A percentile compares a stretch with the other conserved stretches of the same genome.
Conservation (phyloP, 2,797 vertebrate genomes). For the Gymnoscopelus microlampas region DNA sequence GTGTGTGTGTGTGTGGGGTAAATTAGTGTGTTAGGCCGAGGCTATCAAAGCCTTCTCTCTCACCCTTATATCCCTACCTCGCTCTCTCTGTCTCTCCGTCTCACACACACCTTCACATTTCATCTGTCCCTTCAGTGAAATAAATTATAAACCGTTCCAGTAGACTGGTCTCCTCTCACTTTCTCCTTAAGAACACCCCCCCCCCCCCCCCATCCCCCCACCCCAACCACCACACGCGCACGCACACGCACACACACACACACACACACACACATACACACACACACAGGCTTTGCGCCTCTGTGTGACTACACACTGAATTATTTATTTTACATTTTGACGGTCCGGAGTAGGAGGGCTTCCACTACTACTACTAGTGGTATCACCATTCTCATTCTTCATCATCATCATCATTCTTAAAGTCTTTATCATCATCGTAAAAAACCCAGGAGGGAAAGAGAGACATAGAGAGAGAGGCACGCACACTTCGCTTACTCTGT, state of each 20-base stretch:
- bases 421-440: neutral
- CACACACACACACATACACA: constrained; percentile 17
- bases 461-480: neutral
- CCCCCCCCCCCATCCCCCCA: constrained; percentile 14
- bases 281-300: constrained; percentile 13
- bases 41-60: constrained; percentile 36
- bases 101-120: neutral
- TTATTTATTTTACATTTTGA: too few relatives aligned
- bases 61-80: constrained; percentile 26
- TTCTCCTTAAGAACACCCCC: constrained; percentile 20
- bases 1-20: constrained; percentile 41
- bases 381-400: too few relatives aligned
- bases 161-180: constrained; percentile 31
- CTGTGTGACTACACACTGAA: constrained; percentile 26
- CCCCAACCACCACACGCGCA: constrained; percentile 16
- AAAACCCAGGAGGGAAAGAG: constrained; percentile 46
- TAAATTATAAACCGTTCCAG: constrained; percentile 51
- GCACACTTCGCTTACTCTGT: constrained; percentile 1
- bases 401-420: too few relatives aligned
- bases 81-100: constrained; percentile 20
- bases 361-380: too few relatives aligned
- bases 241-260: constrained; percentile 24
- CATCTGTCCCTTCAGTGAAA: neutral
- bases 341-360: too few relatives aligned
- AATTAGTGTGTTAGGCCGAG: constrained; percentile 21